Conservation (phyloP, 2,113 vertebrate genomes). For the Nannospalax galili region DNA sequence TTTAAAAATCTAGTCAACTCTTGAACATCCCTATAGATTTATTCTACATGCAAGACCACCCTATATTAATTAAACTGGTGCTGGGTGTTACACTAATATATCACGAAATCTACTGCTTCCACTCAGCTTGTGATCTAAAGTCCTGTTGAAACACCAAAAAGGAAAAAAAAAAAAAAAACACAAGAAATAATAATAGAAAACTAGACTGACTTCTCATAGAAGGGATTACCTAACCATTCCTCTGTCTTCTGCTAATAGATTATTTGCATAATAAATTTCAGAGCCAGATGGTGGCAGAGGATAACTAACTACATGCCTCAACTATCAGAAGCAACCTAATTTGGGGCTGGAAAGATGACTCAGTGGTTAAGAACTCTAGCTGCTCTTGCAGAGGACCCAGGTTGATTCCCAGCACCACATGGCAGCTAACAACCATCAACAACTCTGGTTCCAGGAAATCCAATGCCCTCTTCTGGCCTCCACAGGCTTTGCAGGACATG, state of each 20-base stretch:
- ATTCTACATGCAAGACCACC: not conserved
- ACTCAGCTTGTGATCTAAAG: not conserved
- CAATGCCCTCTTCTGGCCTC: too few species aligned
- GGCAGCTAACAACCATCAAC: too few species aligned
- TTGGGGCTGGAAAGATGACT: too few species aligned
- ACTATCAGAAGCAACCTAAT: not conserved
- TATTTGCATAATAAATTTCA: not conserved
- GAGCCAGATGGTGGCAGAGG: not conserved
- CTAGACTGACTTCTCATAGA: not conserved
- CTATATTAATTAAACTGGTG: not conserved
- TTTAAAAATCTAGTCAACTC: not conserved
- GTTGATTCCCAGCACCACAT: too few species aligned
- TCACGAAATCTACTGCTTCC: not conserved
- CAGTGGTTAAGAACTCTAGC: too few species aligned
- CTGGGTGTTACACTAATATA: not conserved
- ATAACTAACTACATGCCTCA: not conserved
- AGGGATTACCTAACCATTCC: not conserved
- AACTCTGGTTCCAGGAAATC: too few species aligned
- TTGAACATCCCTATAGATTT: not conserved
- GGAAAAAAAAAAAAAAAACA: not conserved
- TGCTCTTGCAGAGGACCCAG: too few species aligned
- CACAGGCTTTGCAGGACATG: too few species aligned
- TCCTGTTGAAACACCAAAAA: not conserved
- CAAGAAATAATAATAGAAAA: not conserved
- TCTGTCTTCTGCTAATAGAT: not conserved